Evolutionary conservation across 2,113 vertebrate genomes (phyloP).

Genomic region (Rhinopithecus roxellana): DNA sequence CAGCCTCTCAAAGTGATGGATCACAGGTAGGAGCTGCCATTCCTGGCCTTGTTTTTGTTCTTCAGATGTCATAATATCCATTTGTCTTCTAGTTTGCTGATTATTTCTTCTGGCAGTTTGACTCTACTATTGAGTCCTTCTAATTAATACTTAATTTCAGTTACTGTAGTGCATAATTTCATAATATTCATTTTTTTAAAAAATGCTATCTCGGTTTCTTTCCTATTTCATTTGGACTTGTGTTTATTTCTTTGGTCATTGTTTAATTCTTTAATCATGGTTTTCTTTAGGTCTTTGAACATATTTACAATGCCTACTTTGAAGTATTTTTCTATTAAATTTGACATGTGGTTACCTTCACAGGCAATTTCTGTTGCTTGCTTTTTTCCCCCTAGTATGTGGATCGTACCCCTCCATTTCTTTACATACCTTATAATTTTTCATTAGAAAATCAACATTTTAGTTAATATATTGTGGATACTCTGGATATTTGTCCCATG

Average conservation of each 20-base stretch:
- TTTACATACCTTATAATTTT: not conserved
- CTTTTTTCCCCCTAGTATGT: not conserved
- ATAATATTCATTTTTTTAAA: not conserved
- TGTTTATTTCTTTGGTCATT: not conserved
- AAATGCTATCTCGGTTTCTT: not conserved
- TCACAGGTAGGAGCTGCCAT: no score
- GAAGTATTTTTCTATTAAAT: not conserved
- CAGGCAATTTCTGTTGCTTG: not conserved
- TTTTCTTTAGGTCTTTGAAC: not conserved
- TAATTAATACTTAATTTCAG: not conserved
- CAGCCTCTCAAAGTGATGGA: no score
- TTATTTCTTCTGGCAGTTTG: not conserved
- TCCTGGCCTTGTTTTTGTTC: not conserved
- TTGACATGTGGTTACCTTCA: not conserved
- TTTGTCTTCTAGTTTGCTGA: not conserved
- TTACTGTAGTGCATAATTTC: not conserved
- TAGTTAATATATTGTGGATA: not conserved
- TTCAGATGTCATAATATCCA: not conserved
- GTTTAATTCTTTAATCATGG: not conserved
- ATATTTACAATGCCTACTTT: not conserved
- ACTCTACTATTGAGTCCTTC: not conserved
- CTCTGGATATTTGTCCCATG: not conserved
- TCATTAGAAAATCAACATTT: not conserved
- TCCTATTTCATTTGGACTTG: not conserved
- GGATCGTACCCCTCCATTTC: not conserved